Evolutionary conservation across 2,113 vertebrate species (phyloP).

Genomic region (Mustela lutreola): DNA sequence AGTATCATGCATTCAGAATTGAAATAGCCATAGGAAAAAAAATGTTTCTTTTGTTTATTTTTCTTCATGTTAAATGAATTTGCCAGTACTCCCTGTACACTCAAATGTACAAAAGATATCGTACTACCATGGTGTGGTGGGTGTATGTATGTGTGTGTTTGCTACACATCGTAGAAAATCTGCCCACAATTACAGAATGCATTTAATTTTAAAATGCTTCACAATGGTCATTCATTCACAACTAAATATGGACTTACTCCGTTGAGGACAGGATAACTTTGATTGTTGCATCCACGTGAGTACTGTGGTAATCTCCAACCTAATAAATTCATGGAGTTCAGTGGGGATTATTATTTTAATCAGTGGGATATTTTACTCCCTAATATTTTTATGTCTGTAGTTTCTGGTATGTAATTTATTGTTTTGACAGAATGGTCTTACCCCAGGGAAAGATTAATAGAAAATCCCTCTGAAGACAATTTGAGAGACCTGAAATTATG

Average conservation of each 20-base stretch:
- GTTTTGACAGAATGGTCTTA: background rate
- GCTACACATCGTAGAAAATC: background rate
- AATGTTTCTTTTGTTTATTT: background rate
- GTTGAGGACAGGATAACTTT: background rate
- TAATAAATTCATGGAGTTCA: background rate
- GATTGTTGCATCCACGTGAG: background rate
- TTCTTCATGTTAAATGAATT: conserved; percentile 46
- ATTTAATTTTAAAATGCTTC: conserved; percentile 18
- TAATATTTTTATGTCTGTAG: conserved; percentile 21
- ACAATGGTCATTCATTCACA: background rate
- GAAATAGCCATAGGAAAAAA: conserved; percentile 10
- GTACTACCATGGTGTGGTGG: background rate
- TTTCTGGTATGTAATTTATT: background rate
- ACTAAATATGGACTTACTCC: background rate
- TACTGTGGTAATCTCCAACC: background rate
- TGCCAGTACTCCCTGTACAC: background rate
- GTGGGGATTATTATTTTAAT: background rate
- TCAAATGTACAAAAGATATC: background rate
- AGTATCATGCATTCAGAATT: background rate
- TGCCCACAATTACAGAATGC: background rate
- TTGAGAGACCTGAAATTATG: conserved; percentile 23
- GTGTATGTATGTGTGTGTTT: background rate
- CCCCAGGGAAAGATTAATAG: background rate
- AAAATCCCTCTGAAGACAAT: background rate
- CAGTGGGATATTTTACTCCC: background rate